phyloP scores from a whole-genome alignment of 2,888 invertebrate genomes.

The Cantharis rustica region DNA sequence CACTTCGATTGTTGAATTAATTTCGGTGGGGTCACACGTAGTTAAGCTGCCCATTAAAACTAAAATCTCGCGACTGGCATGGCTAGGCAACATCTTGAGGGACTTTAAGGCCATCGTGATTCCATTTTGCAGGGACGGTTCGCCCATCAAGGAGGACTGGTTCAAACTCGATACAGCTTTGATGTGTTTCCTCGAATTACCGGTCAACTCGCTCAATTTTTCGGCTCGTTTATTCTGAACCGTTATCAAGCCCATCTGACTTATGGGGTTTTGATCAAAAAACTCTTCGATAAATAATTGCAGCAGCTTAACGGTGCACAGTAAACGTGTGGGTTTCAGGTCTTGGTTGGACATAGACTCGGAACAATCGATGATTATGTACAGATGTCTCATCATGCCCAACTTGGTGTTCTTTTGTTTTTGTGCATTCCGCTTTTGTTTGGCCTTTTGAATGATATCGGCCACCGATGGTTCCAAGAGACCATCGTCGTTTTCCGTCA shows the following conservation, averaged over 20 bases:
- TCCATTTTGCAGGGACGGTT: constrained; percentile 96
- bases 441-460: constrained; percentile 89
- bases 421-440: constrained; percentile 74
- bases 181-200: constrained; percentile 80
- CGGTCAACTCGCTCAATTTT: constrained; percentile 87
- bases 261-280: constrained; percentile 98
- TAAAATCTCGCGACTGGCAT: constrained; percentile 93
- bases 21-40: constrained; percentile 96
- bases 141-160: constrained; percentile 77
- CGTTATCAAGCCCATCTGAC: constrained; percentile 91
- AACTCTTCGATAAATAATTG: constrained; percentile 95
- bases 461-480: constrained; percentile 88
- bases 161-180: constrained; percentile 69
- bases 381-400: constrained; percentile 98
- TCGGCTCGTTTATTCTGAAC: constrained; percentile 95
- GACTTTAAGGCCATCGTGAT: constrained; percentile 85
- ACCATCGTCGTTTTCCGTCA: constrained; percentile 95
- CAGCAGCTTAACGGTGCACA: constrained; percentile 87
- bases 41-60: constrained; percentile 92
- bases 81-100: constrained; percentile 86
- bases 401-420: constrained; percentile 80
- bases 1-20: constrained; percentile 80
- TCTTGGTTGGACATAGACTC: constrained; percentile 94
- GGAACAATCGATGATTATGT: constrained; percentile 90
- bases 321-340: constrained; percentile 88